phyloP scores from a whole-genome alignment of 2,888 invertebrate genomes.

The Epinotia demarniana region DNA sequence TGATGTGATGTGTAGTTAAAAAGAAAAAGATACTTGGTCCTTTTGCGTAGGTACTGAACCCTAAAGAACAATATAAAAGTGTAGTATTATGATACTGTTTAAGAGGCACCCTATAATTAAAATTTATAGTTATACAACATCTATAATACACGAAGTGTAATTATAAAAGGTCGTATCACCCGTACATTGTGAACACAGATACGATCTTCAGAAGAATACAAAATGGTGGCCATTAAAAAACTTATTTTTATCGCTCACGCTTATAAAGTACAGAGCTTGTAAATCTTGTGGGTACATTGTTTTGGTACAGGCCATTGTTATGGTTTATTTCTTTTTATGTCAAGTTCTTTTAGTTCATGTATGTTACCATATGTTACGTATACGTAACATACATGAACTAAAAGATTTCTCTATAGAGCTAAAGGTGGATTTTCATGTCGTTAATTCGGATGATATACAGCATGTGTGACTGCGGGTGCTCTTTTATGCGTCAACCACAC shows the following conservation, averaged over 20 bases:
- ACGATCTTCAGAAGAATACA: neutral
- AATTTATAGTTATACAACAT: conserved; percentile 21
- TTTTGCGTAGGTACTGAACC: neutral
- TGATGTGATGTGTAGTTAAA: no score
- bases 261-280: conserved; percentile 29
- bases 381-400: no score
- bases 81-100: neutral
- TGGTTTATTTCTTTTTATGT: conserved; percentile 3
- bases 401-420: no score
- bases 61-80: neutral
- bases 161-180: neutral
- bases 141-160: neutral
- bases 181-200: neutral
- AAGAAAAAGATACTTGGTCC: no score
- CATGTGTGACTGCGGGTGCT: no score
- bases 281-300: conserved; percentile 36
- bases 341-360: conserved; percentile 2
- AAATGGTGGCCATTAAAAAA: conserved; percentile 5
- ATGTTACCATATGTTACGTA: no score
- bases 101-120: conserved; percentile 4
- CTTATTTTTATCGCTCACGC: conserved; percentile 23
- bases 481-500: no score
- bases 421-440: neutral
- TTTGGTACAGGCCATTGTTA: conserved; percentile 5
- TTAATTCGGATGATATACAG: no score